phyloP scores from a whole-genome alignment of 2,113 vertebrate species.

The Tachysurus fulvidraco region DNA sequence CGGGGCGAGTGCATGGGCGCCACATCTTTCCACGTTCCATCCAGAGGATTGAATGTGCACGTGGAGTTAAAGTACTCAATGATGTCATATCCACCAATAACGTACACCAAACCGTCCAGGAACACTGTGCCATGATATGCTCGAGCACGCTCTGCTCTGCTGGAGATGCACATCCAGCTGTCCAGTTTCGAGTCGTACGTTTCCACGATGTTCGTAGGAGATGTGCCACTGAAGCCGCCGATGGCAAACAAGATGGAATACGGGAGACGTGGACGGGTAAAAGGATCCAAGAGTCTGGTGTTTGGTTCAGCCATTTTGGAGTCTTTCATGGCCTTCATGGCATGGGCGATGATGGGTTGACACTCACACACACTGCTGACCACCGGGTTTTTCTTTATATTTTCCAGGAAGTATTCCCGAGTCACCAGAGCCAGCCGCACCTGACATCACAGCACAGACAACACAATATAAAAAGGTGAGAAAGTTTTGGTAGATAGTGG shows the following conservation, averaged over 20 bases:
- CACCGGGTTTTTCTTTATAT: neutral
- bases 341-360: neutral
- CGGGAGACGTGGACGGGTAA: neutral
- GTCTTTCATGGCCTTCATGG: neutral
- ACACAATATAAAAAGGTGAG: neutral
- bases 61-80: neutral
- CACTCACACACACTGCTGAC: neutral
- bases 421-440: neutral
- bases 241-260: neutral
- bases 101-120: neutral
- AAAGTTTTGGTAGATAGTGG: neutral
- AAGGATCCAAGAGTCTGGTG: neutral
- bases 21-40: neutral
- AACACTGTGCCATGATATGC: neutral
- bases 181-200: neutral
- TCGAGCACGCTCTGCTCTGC: neutral
- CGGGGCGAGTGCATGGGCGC: neutral
- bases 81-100: neutral
- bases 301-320: neutral
- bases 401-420: neutral
- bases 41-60: neutral
- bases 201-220: neutral
- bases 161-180: neutral
- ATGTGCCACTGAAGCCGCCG: neutral
- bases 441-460: neutral